Evolutionary conservation across 2,888 invertebrate species (phyloP).

Genomic region (Mesochorus sp.): DNA sequence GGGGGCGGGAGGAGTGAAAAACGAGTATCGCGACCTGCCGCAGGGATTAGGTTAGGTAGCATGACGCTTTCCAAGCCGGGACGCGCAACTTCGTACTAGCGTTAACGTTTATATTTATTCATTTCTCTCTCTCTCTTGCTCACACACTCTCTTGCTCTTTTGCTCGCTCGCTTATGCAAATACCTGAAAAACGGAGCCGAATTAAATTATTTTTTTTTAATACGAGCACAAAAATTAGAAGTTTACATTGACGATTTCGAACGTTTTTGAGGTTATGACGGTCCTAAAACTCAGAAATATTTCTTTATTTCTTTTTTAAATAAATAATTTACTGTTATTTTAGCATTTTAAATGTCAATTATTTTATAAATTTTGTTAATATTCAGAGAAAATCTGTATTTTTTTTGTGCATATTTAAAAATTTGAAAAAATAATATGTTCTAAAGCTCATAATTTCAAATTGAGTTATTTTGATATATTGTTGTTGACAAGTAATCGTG

Average conservation of each 20-base stretch:
- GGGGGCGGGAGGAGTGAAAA: constrained; percentile 32
- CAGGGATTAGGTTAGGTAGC: constrained; percentile 50
- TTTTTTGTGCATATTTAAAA: no score
- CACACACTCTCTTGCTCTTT: no score
- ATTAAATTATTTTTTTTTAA: no score
- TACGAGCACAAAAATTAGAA: no score
- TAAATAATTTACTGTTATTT: background rate
- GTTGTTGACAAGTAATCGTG: no score
- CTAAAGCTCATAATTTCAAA: no score
- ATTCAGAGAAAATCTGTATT: background rate
- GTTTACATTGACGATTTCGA: no score
- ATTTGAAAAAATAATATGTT: no score
- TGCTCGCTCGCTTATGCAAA: no score
- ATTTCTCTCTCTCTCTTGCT: background rate
- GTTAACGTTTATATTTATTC: constrained; percentile 21
- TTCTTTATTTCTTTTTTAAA: background rate
- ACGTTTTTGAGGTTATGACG: background rate
- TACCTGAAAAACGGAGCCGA: no score
- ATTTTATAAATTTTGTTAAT: background rate
- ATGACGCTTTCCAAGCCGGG: constrained; percentile 51
- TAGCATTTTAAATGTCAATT: background rate
- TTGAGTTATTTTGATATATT: no score
- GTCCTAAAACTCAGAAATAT: no score
- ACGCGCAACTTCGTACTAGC: constrained; percentile 30
- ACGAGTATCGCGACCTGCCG: constrained; percentile 11